A percentile compares a stretch with the other conserved stretches of the same genome.
These are phyloP conservation scores for Brienomyrus brachyistius DNA, from an alignment of 2,113 vertebrate species.

Conservation along the genomic window DNA sequence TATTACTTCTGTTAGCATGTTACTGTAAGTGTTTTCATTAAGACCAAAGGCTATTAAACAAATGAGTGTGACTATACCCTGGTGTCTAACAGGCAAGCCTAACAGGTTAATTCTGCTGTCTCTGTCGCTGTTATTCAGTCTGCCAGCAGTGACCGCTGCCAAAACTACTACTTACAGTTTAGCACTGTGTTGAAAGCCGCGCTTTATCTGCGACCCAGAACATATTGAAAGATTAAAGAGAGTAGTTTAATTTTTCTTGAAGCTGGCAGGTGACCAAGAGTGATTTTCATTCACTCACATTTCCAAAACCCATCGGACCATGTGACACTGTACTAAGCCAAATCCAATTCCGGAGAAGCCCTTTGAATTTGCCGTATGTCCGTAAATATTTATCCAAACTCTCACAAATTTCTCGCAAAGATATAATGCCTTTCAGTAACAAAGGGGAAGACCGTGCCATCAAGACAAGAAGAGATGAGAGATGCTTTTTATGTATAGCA, in stretches of 20 bases:
- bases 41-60: background rate
- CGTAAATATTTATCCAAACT: constrained; percentile 1
- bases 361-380: background rate
- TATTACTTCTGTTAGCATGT: background rate
- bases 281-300: background rate
- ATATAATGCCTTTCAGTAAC: background rate
- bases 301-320: background rate
- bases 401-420: background rate
- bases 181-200: background rate
- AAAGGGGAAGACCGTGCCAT: background rate
- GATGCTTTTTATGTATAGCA: background rate
- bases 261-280: background rate
- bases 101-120: background rate
- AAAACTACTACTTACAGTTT: background rate
- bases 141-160: background rate
- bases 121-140: background rate
- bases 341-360: background rate
- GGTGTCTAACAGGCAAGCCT: background rate
- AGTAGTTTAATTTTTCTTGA: background rate
- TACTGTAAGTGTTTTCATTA: background rate
- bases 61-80: background rate
- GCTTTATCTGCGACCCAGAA: background rate
- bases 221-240: background rate
- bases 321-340: background rate
- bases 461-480: background rate